Evolutionary conservation across 2,113 vertebrate species (phyloP).

Genomic region (Nerophis lumbriciformis): DNA sequence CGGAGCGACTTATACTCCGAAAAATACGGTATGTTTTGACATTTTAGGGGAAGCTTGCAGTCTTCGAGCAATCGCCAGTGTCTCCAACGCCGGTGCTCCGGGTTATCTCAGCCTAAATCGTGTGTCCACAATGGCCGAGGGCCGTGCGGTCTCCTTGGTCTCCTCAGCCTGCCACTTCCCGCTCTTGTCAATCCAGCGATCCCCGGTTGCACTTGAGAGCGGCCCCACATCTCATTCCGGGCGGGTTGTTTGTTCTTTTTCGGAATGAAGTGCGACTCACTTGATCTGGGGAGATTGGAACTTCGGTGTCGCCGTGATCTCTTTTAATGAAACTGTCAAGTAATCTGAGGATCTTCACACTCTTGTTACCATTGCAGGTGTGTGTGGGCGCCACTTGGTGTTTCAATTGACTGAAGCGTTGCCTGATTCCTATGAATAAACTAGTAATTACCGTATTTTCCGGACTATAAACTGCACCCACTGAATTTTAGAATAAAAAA

Average conservation of each 20-base stretch:
- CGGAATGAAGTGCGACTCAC: constrained; percentile 42
- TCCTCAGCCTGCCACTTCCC: constrained; percentile 55
- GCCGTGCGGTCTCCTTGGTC: constrained; percentile 44
- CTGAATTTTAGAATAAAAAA: too few relatives aligned
- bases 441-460: constrained; percentile 40
- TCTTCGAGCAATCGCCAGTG: constrained; percentile 26
- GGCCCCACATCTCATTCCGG: constrained; percentile 45
- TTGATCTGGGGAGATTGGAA: constrained; percentile 57
- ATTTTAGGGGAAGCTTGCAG: too few relatives aligned
- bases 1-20: too few relatives aligned
- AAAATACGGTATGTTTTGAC: too few relatives aligned
- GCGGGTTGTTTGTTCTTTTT: constrained; percentile 30
- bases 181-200: constrained; percentile 60
- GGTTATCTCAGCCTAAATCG: constrained; percentile 61
- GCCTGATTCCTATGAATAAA: constrained; percentile 47
- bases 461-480: too few relatives aligned
- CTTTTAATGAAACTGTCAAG: constrained; percentile 57
- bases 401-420: constrained; percentile 41
- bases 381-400: constrained; percentile 1
- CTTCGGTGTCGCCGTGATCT: constrained; percentile 45
- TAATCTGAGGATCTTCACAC: constrained; percentile 41
- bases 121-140: constrained; percentile 58
- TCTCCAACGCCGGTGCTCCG: constrained; percentile 53
- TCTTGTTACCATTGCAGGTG: neutral
- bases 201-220: constrained; percentile 53